These are phyloP conservation scores for Paedocypris micromegethes DNA, from an alignment of 2,797 vertebrate genomes.

Conservation along the genomic window DNA sequence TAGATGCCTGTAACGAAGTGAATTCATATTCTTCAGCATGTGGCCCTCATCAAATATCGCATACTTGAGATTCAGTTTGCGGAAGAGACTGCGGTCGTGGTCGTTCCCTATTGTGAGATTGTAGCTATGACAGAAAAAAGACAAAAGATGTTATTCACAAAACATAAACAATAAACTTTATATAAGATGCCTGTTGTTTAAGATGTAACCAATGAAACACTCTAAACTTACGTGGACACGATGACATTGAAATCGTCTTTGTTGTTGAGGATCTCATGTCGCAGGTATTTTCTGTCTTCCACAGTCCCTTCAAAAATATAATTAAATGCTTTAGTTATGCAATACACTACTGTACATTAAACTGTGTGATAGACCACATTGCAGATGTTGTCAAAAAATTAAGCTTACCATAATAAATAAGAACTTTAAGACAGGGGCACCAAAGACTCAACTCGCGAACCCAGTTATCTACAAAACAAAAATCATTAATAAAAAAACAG, in stretches of 20 bases:
- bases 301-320: conserved; percentile 72
- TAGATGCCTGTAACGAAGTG: conserved; percentile 88
- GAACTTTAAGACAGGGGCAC: conserved; percentile 85
- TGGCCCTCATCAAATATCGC: conserved; percentile 97
- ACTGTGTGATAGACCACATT: neutral
- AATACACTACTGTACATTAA: neutral
- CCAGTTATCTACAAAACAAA: conserved; percentile 86
- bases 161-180: neutral
- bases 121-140: conserved; percentile 68
- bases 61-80: conserved; percentile 80
- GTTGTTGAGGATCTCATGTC: conserved; percentile 78
- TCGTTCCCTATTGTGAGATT: conserved; percentile 85
- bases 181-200: neutral
- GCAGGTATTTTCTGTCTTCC: conserved; percentile 85
- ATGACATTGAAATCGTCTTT: conserved; percentile 83
- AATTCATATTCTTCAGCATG: conserved; percentile 98
- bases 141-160: neutral
- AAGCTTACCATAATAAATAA: conserved; percentile 87
- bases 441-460: conserved; percentile 87
- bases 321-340: neutral
- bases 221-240: conserved; percentile 87
- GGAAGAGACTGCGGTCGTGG: conserved; percentile 85
- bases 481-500: neutral
- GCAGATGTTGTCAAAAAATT: neutral
- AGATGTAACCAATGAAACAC: neutral